A percentile compares a stretch with the other conserved stretches of the same genome.
Conservation (phyloP, 2,113 vertebrate genomes). For the Rhinoptilus africanus region DNA sequence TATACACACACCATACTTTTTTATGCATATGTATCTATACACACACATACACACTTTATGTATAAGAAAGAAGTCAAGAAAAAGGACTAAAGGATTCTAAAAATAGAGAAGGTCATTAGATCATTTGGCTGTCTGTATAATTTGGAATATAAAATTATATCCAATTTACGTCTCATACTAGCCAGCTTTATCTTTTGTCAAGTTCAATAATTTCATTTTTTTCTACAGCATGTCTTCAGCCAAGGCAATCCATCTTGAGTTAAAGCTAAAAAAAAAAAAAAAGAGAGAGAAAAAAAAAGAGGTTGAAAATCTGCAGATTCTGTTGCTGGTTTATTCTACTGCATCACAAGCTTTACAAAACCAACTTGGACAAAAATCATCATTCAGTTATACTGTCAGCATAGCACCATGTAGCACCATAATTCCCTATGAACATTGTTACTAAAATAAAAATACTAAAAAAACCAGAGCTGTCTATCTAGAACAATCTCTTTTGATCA, state of each 20-base stretch:
- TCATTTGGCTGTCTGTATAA: not conserved
- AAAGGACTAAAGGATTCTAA: not conserved
- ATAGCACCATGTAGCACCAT: not conserved
- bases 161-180: not conserved
- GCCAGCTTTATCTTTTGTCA: not conserved
- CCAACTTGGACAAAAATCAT: not conserved
- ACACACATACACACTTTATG: not conserved
- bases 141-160: not conserved
- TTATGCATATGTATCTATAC: not conserved
- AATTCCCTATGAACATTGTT: not conserved
- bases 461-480: not conserved
- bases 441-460: not conserved
- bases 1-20: not conserved
- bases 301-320: not conserved
- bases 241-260: not conserved
- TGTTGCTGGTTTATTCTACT: not conserved
- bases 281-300: not conserved
- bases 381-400: not conserved
- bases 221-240: not conserved
- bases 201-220: not conserved
- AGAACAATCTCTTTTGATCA: conserved; percentile 9
- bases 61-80: not conserved
- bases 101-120: not conserved
- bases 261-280: not conserved
- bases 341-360: not conserved